Evolutionary conservation across 2,888 invertebrate genomes (phyloP), one percentile per base, ranked within the genome.

Genomic region (Himalopsyche japonica): DNA sequence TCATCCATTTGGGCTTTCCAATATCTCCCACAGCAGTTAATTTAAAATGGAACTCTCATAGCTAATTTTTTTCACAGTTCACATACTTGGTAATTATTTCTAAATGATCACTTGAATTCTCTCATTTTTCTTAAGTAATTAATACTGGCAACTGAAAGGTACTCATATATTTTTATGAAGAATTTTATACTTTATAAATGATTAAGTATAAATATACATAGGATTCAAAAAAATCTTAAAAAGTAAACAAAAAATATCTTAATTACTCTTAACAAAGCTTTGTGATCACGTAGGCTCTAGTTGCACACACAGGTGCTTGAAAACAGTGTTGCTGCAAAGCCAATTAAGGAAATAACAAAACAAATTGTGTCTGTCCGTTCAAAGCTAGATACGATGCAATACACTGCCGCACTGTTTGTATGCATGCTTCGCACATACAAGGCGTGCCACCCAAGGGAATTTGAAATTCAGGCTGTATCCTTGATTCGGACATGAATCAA

Each of bases 271-370:
- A 70, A 27, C 27, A 70, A 70, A 70, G 64, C 70, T 70, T 15
- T 70, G 12, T 27, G 8, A 70, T 15, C 18, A 49, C n/a, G n/a
- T 18, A 49, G 20, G 3, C 37, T 8, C 3, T n/a, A 64, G 64
- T 24, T 70, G 30, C 30, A 70, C 20, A 64, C 0, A 24, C n/a
- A 30, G 70, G 8, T 30, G 70, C 30, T 70, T 27, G 3, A 27
- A 43, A 43, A 24, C 12, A 27, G 30, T 15, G 27, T 24, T 30
- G 15, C 70, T 24, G 70, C 30, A 70, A 70, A 48, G 82, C 77
- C 82, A 82, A 82, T 82, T 82, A 82, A 78, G 78, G 30, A 77
- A 82, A 82, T 47, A 77, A 78, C 82, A 78, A 82, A 77, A 77
- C 77, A 78, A 82, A 82, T 48, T 82, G 80, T 20, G 64, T 20